phyloP scores from a whole-genome alignment of 2,797 vertebrate species.

The Pteropus rufus region DNA sequence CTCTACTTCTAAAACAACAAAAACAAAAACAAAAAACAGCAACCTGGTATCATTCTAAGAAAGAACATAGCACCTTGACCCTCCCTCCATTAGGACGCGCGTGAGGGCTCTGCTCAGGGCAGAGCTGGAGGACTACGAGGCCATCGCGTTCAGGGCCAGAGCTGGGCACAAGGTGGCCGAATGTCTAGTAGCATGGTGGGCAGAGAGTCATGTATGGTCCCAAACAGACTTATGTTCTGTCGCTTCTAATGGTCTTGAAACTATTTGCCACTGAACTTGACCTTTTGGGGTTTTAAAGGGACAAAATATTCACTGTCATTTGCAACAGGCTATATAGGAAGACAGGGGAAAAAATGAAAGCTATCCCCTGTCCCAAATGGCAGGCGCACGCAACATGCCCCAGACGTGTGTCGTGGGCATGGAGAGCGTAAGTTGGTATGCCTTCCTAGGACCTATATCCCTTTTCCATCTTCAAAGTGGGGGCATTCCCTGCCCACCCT shows the following conservation, averaged over 20 bases:
- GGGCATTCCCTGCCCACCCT: fast-evolving
- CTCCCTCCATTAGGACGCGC: fast-evolving
- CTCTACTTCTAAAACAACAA: neutral
- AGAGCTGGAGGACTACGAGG: neutral
- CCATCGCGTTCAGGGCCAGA: neutral
- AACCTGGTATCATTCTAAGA: fast-evolving
- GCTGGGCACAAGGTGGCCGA: fast-evolving
- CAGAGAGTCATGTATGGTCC: fast-evolving
- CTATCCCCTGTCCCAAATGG: neutral
- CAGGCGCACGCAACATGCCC: neutral
- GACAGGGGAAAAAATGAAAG: neutral
- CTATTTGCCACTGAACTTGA: neutral
- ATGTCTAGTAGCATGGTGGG: fast-evolving
- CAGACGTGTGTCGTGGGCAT: neutral
- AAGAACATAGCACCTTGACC: neutral
- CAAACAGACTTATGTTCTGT: neutral
- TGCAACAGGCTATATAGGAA: neutral
- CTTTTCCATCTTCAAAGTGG: neutral
- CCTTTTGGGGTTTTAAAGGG: neutral
- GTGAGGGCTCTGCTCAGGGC: too few species aligned
- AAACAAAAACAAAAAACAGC: too few species aligned
- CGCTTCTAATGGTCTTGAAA: neutral
- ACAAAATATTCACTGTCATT: neutral
- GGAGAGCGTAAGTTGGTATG: fast-evolving
- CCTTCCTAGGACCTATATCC: fast-evolving